Conservation (phyloP, 2,888 invertebrate genomes). For the Plutella xylostella region DNA sequence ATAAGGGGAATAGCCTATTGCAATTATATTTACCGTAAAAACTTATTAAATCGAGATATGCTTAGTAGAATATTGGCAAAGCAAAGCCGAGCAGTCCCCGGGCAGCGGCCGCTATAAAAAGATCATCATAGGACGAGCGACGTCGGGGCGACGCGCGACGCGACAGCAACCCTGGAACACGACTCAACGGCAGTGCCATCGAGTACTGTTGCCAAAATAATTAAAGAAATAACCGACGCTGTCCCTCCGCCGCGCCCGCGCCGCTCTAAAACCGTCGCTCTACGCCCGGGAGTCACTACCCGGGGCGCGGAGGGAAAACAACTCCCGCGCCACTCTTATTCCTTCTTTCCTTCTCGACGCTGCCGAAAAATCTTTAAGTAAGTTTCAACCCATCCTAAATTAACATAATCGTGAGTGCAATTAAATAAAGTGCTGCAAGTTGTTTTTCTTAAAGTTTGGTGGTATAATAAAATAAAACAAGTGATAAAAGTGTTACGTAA, state of each 20-base stretch:
- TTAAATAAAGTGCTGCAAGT: slow-evolving; percentile 25
- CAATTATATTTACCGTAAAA: too few relatives aligned
- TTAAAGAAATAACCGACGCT: slow-evolving; percentile 77
- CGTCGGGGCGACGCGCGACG: slow-evolving; percentile 52
- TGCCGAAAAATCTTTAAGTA: slow-evolving; percentile 64
- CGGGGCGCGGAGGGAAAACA: slow-evolving; percentile 70
- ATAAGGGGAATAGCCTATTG: too few relatives aligned
- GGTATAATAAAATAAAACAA: slow-evolving; percentile 41
- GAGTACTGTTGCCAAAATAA: slow-evolving; percentile 81
- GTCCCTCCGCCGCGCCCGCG: slow-evolving; percentile 74
- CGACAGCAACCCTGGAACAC: slow-evolving; percentile 70
- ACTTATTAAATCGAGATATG: too few relatives aligned
- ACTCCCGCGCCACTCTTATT: slow-evolving; percentile 69
- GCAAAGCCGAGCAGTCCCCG: slow-evolving; percentile 49
- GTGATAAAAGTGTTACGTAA: slow-evolving; percentile 66
- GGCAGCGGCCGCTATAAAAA: slow-evolving; percentile 68
- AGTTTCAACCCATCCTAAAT: slow-evolving; percentile 43
- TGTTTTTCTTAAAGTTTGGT: slow-evolving; percentile 19
- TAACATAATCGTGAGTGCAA: slow-evolving; percentile 35
- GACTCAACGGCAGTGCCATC: slow-evolving; percentile 63
- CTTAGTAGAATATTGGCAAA: slow-evolving; percentile 37
- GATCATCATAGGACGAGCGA: slow-evolving; percentile 61
- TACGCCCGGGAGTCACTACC: slow-evolving; percentile 69
- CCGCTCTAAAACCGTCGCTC: slow-evolving; percentile 71
- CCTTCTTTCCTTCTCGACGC: slow-evolving; percentile 70